Evolutionary conservation across 2,888 invertebrate genomes (phyloP).

Genomic region (Cataglyphis altisquamis): DNA sequence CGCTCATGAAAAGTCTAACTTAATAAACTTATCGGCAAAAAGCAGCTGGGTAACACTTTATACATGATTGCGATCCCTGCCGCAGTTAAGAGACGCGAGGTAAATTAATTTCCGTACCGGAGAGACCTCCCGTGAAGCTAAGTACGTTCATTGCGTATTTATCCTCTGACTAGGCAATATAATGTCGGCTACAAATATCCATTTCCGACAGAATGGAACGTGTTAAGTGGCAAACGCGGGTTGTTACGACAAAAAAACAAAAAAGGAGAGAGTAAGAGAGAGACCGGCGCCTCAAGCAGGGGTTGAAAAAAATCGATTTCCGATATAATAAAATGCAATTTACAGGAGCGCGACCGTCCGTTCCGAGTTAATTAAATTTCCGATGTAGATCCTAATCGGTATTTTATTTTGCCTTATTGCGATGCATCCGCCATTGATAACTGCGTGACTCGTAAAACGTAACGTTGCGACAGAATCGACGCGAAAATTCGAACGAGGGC

Average conservation of each 20-base stretch:
- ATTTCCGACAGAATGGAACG: slow-evolving; percentile 15
- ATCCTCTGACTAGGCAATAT: slow-evolving; percentile 27
- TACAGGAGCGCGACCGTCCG: slow-evolving; percentile 16
- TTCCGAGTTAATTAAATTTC: slow-evolving; percentile 43
- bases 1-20: not conserved
- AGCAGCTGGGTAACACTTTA: not conserved
- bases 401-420: slow-evolving; percentile 45
- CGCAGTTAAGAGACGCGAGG: slow-evolving; percentile 2
- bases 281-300: not conserved
- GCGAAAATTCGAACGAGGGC: not conserved
- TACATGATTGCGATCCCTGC: not conserved
- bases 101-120: slow-evolving; percentile 35
- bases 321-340: slow-evolving; percentile 53
- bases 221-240: slow-evolving; percentile 29
- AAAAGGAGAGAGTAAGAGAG: not conserved
- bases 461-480: not conserved
- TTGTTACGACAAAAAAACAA: not conserved
- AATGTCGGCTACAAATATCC: slow-evolving; percentile 26
- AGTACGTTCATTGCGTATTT: slow-evolving; percentile 24
- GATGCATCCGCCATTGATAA: not conserved
- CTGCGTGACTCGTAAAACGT: slow-evolving; percentile 9
- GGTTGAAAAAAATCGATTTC: slow-evolving; percentile 47
- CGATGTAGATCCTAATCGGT: slow-evolving; percentile 47
- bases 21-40: slow-evolving; percentile 23
- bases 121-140: slow-evolving; percentile 8